These are phyloP conservation scores for Scytalopus superciliaris DNA, from an alignment of 2,113 vertebrate genomes.

Conservation along the genomic window DNA sequence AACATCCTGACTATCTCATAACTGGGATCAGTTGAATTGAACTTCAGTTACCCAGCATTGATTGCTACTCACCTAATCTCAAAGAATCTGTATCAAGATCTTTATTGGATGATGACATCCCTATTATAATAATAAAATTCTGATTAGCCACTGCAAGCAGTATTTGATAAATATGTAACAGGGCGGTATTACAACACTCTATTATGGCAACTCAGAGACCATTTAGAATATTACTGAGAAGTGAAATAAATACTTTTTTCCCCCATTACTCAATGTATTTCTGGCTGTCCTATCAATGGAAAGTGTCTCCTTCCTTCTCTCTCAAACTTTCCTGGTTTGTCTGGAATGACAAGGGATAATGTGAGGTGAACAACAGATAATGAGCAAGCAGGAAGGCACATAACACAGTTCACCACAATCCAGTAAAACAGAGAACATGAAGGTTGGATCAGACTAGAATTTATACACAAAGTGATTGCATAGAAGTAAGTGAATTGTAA, in stretches of 20 bases:
- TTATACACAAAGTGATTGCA: background rate
- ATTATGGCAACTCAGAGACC: background rate
- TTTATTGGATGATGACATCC: background rate
- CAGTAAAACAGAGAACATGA: background rate
- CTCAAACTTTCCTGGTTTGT: background rate
- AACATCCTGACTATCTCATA: background rate
- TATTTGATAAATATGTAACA: background rate
- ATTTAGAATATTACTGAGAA: background rate
- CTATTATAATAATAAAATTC: background rate
- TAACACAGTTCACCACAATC: background rate
- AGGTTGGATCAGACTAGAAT: background rate
- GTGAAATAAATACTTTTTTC: background rate
- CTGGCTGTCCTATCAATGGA: background rate
- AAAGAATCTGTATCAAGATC: background rate
- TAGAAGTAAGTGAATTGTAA: background rate
- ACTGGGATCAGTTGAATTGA: background rate
- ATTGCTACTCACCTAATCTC: background rate
- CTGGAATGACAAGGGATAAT: background rate
- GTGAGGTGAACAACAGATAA: background rate
- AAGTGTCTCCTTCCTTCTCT: background rate
- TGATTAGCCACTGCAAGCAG: background rate
- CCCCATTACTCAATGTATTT: background rate
- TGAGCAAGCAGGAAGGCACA: background rate
- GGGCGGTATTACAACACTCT: background rate
- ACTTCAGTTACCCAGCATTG: background rate